phyloP scores from a whole-genome alignment of 2,113 vertebrate genomes.

The human region DNA sequence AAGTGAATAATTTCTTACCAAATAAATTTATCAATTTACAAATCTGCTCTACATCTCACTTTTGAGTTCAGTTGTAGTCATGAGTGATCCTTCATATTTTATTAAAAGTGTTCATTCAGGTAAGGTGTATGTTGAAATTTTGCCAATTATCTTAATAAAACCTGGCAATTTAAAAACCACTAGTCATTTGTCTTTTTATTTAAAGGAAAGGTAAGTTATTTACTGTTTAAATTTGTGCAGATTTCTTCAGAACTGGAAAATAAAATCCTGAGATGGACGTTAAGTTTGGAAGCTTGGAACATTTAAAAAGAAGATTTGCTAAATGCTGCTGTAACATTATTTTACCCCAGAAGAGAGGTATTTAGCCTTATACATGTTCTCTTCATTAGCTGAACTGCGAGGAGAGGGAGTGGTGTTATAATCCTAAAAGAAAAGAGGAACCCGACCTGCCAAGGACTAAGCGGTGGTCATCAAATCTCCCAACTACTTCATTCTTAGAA shows the following conservation, averaged over 20 bases:
- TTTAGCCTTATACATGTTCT: neutral
- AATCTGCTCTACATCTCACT: constrained; percentile 79
- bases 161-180: constrained; percentile 83
- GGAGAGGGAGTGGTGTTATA: neutral
- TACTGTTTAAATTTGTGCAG: neutral
- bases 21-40: constrained; percentile 68
- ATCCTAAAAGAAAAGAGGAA: neutral
- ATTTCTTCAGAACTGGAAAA: neutral
- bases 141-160: constrained; percentile 90
- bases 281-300: neutral
- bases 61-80: constrained; percentile 81
- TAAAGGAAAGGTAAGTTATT: constrained; percentile 48
- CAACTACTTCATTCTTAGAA: neutral
- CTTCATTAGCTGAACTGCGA: neutral
- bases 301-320: neutral
- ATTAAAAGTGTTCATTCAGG: constrained; percentile 87
- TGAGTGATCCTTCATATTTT: constrained; percentile 86
- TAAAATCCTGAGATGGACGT: neutral
- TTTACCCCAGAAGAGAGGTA: neutral
- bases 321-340: neutral
- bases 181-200: constrained; percentile 78
- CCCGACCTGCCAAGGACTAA: neutral
- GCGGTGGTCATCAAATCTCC: neutral
- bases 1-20: constrained; percentile 70
- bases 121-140: constrained; percentile 85